phyloP scores from a whole-genome alignment of 2,113 vertebrate species.

The Apteryx mantelli region DNA sequence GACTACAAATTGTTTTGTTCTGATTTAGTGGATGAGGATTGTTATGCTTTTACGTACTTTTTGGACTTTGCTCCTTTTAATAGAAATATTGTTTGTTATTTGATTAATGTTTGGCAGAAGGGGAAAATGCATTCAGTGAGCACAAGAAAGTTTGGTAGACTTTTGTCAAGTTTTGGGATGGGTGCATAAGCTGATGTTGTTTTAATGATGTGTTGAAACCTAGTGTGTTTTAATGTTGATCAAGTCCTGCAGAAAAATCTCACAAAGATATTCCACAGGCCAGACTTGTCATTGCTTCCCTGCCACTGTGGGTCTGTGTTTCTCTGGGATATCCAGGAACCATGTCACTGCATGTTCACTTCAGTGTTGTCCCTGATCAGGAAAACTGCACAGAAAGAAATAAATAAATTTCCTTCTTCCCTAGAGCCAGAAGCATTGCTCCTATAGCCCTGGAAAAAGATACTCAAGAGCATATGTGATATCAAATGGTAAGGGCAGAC shows the following conservation, averaged over 20 bases:
- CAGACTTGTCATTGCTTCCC: not conserved
- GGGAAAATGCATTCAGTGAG: not conserved
- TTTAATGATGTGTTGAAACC: not conserved
- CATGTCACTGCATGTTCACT: not conserved
- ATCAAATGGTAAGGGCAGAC: not conserved
- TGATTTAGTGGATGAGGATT: not conserved
- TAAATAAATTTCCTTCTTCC: not conserved
- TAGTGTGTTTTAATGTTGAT: not conserved
- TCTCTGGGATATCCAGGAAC: not conserved
- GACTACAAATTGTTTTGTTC: not conserved
- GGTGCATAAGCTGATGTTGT: not conserved
- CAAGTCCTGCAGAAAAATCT: not conserved
- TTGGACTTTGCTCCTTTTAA: not conserved
- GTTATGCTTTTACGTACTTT: not conserved
- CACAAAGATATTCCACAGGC: not conserved
- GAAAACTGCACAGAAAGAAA: not conserved
- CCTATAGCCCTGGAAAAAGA: not conserved
- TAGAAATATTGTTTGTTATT: not conserved
- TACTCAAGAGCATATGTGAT: rapidly evolving
- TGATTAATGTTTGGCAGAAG: not conserved
- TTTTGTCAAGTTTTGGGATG: not conserved
- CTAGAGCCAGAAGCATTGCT: not conserved
- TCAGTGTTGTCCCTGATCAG: not conserved
- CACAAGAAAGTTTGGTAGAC: not conserved
- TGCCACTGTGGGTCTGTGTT: rapidly evolving